Evolutionary conservation across 2,113 vertebrate genomes (phyloP), one percentile per base, ranked within the genome.

Genomic region (Cephalopholis sonnerati): DNA sequence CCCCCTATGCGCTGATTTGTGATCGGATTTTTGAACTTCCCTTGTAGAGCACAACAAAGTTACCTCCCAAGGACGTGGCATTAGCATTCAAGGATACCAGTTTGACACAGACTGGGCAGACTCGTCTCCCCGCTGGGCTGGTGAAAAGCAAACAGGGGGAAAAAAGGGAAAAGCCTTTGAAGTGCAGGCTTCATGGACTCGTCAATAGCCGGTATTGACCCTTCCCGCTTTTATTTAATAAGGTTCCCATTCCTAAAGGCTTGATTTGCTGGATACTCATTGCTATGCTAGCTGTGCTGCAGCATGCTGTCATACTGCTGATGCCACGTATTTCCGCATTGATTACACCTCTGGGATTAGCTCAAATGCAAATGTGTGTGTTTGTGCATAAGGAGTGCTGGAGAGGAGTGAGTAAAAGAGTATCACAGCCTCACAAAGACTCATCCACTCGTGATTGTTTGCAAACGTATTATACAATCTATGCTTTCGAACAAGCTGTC

Each of bases 341-440:
- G 94, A 96, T 95, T 93, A 93, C 84, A 92, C 94, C 84, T 63
- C 82, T 89, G 93, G 93, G 94, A 96, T 94, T 94, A 93, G 89
- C 91, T 77, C 71, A 66, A 85, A 94, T 93, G 93, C 93, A 93
- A 94, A 94, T 94, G 79, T 68, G 70, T 68, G 54, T 77, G 68
- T 71, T 78, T 46, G 50, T 77, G 71, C 41, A 11, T 59, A 71
- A 51, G 18, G 66, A 70, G 6, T 66, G 46, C 51, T 29, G 11
- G 22, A 53, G 62, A 75, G 62, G 54, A 84, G 79, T 18, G 64
- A 46, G 64, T 39, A 53, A 76, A 86, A 78, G 50, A 80, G 20
- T 44, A 25, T 16, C 17, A 44, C 22, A 39, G 65, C 27, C 57
- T 83, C 32, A 51, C 12, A 70, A 57, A 76, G 62, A 73, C 55